Conservation (phyloP, 2,113 vertebrate species). For the Anarrhichthys ocellatus region DNA sequence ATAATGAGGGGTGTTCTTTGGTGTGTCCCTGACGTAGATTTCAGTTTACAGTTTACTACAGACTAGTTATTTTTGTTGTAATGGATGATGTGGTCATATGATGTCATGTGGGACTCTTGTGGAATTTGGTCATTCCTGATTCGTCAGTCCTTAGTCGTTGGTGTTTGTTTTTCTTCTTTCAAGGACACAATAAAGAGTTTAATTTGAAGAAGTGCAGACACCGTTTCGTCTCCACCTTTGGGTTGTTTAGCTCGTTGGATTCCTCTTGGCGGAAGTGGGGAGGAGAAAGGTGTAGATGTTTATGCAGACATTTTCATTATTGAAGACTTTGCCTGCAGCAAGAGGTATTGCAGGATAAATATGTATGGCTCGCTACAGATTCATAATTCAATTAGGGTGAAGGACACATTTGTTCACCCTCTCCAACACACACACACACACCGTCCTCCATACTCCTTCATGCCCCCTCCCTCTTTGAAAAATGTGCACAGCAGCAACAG, state of each 20-base stretch:
- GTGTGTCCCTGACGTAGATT: neutral
- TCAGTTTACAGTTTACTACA: neutral
- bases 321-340: slow-evolving; percentile 69
- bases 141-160: neutral
- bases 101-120: neutral
- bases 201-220: neutral
- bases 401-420: slow-evolving; percentile 67
- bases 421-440: neutral
- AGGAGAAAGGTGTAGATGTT: slow-evolving; percentile 66
- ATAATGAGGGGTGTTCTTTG: no score
- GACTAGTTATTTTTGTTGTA: neutral
- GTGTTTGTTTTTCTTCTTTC: neutral
- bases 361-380: slow-evolving; percentile 65
- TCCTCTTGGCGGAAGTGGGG: slow-evolving; percentile 14
- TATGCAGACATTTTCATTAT: slow-evolving; percentile 74
- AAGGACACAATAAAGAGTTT: neutral
- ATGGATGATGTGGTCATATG: neutral
- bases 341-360: slow-evolving; percentile 63
- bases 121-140: neutral
- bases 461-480: slow-evolving; percentile 18
- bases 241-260: slow-evolving; percentile 12
- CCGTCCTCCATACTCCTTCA: slow-evolving; percentile 13
- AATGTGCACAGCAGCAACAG: slow-evolving; percentile 4
- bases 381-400: slow-evolving; percentile 72
- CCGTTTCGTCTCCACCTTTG: neutral